Evolutionary conservation across 2,888 invertebrate species (phyloP).

Genomic region (Panzeria rudis): DNA sequence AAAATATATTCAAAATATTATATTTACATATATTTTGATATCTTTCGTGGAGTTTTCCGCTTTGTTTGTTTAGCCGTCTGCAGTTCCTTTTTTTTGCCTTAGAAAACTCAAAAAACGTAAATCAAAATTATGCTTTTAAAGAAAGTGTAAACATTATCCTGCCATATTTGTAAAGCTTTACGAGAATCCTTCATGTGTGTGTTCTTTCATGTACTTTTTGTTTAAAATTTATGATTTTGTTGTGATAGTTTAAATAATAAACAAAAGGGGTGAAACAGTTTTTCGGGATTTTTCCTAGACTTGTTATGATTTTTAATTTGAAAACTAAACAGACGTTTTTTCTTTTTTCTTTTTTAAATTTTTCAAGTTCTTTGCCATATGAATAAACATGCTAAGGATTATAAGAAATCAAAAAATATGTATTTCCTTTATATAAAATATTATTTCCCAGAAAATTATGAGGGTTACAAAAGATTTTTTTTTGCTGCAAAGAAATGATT

Average conservation of each 20-base stretch:
- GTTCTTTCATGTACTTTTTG: conserved; percentile 7
- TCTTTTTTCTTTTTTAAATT: conserved; percentile 41
- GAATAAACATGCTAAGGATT: conserved; percentile 38
- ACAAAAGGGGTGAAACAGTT: not conserved
- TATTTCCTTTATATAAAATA: conserved; percentile 21
- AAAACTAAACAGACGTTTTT: conserved; percentile 58
- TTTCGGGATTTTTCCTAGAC: not conserved
- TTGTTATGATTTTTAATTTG: conserved; percentile 42
- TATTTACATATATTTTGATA: not conserved
- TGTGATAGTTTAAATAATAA: conserved; percentile 40
- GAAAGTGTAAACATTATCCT: conserved; percentile 40
- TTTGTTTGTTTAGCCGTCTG: conserved; percentile 57
- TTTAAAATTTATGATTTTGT: conserved; percentile 61
- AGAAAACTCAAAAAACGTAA: not conserved
- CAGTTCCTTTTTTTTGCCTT: not conserved
- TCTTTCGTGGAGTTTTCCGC: not conserved
- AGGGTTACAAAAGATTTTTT: conserved; percentile 45
- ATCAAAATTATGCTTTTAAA: conserved; percentile 4
- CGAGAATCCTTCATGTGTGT: conserved; percentile 4
- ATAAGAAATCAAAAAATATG: conserved; percentile 32
- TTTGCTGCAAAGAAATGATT: conserved; percentile 49
- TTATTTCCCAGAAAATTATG: conserved; percentile 53
- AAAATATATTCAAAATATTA: not conserved
- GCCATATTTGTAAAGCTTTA: conserved; percentile 18
- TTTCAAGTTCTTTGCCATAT: conserved; percentile 41